Percentiles rank a stretch among this genome's conserved stretches.
These are phyloP conservation scores for Microchirus variegatus DNA, from an alignment of 2,797 vertebrate species.

Conservation along the genomic window DNA sequence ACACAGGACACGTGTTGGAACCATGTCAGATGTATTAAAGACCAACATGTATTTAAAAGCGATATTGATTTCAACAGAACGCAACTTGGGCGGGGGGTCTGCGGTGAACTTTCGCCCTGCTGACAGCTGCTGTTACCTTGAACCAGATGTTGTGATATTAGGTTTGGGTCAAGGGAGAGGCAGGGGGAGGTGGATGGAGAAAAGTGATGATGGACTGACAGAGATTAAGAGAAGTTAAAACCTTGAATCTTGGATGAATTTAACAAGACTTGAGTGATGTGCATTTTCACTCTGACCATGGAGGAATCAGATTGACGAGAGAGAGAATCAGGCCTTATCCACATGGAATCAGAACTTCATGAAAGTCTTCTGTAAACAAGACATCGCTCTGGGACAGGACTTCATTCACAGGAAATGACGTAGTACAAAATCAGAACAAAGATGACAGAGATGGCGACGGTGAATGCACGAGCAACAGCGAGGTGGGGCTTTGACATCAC, in stretches of 20 bases:
- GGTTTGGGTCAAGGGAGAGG: conserved; percentile 45
- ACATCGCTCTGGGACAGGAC: too few species aligned
- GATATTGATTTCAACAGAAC: conserved; percentile 48
- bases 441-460: too few species aligned
- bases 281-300: conserved; percentile 9
- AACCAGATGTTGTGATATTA: conserved; percentile 71
- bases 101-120: conserved; percentile 41
- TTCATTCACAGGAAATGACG: too few species aligned
- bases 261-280: conserved; percentile 30
- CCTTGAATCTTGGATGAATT: conserved; percentile 23
- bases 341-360: too few species aligned
- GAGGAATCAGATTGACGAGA: conserved; percentile 18
- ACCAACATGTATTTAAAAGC: conserved; percentile 61
- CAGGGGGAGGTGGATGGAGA: conserved; percentile 13
- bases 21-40: conserved; percentile 44
- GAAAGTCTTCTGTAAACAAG: too few species aligned
- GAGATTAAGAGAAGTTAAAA: conserved; percentile 27
- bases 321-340: background rate
- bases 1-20: conserved; percentile 50
- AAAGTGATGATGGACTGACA: conserved; percentile 33
- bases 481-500: too few species aligned
- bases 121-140: conserved; percentile 64
- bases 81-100: conserved; percentile 33
- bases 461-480: too few species aligned
- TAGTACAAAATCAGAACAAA: too few species aligned